Evolutionary conservation across 2,888 invertebrate species (phyloP).

Genomic region (Chrysolina americana): DNA sequence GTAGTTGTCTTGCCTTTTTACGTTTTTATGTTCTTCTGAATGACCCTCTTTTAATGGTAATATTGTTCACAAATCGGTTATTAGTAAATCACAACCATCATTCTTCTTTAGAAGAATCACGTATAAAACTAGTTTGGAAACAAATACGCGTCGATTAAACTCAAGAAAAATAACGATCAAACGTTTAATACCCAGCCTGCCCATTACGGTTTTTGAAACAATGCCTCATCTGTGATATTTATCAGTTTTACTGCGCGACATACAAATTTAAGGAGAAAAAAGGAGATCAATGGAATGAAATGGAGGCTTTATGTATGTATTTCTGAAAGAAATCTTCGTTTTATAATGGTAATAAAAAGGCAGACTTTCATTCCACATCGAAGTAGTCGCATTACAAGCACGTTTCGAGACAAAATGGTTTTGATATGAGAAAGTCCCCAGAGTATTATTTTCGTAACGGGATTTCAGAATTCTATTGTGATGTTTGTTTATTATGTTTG

Average conservation of each 20-base stretch:
- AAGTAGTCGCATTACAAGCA: constrained; percentile 11
- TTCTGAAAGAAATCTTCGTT: constrained; percentile 7
- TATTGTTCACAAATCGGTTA: too few species aligned
- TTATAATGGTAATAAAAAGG: constrained; percentile 18
- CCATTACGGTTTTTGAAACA: background rate
- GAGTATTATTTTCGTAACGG: constrained; percentile 6
- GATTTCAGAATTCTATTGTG: background rate
- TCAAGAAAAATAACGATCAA: background rate
- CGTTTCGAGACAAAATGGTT: constrained; percentile 11
- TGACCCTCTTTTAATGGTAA: too few species aligned
- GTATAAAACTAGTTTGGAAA: background rate
- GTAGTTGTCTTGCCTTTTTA: too few species aligned
- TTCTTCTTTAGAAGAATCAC: too few species aligned
- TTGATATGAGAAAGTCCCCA: background rate
- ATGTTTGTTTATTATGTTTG: background rate
- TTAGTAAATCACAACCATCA: too few species aligned
- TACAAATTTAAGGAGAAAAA: constrained; percentile 4
- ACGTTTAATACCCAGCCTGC: background rate
- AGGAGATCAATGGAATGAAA: constrained; percentile 11
- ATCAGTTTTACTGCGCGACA: background rate
- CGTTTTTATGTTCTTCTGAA: too few species aligned
- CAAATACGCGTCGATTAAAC: background rate
- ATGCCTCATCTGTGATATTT: constrained; percentile 5
- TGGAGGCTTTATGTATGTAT: constrained; percentile 4
- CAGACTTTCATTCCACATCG: constrained; percentile 8